These are phyloP conservation scores for Nannoperca australis DNA, from an alignment of 2,797 vertebrate species.

Conservation along the genomic window DNA sequence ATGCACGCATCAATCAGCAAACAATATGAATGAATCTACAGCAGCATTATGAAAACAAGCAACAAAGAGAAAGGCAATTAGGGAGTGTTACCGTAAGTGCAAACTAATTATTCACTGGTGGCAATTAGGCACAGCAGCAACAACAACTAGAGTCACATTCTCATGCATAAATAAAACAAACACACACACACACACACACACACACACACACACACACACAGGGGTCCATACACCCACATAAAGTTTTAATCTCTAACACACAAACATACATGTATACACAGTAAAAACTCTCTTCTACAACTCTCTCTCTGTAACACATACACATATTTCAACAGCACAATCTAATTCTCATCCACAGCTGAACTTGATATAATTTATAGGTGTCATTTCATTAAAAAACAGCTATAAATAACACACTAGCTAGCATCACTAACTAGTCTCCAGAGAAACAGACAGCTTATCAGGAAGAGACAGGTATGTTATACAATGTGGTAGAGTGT, in stretches of 20 bases:
- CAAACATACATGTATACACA: neutral
- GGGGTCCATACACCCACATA: conserved; percentile 6
- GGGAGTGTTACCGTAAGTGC: conserved; percentile 66
- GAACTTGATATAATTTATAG: conserved; percentile 69
- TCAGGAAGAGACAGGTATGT: conserved; percentile 73
- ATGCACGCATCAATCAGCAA: conserved; percentile 51
- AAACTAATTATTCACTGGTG: conserved; percentile 77
- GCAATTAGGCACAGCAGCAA: conserved; percentile 71
- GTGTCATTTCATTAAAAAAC: conserved; percentile 75
- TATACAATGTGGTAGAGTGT: conserved; percentile 55
- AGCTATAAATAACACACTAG: conserved; percentile 81
- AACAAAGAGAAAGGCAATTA: conserved; percentile 78
- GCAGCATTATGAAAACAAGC: conserved; percentile 64
- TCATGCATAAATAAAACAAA: conserved; percentile 65
- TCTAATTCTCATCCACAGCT: conserved; percentile 43
- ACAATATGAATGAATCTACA: conserved; percentile 57
- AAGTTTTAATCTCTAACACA: conserved; percentile 19
- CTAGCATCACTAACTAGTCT: conserved; percentile 78
- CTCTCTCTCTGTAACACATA: conserved; percentile 13
- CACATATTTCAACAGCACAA: conserved; percentile 25
- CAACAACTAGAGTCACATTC: conserved; percentile 58
- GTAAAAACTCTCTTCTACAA: conserved; percentile 5
- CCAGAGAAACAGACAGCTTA: conserved; percentile 69
- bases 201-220: neutral
- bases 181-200: neutral